Percentiles rank a stretch among this genome's conserved stretches.
Evolutionary conservation across 2,888 invertebrate genomes (phyloP).

Genomic region (Lacanobia oleracea): DNA sequence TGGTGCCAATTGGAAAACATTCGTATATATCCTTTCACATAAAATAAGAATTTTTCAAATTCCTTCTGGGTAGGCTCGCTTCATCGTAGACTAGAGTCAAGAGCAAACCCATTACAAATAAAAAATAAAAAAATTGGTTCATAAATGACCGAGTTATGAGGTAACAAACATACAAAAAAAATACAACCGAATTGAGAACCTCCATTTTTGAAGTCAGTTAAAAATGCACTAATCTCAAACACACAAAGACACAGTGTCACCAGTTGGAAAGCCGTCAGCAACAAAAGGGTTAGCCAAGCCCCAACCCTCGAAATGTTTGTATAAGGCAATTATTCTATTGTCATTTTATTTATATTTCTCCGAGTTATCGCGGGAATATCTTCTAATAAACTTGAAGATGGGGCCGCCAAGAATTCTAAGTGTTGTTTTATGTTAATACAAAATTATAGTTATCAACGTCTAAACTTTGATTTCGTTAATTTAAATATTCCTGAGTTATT

Average conservation of each 20-base stretch:
- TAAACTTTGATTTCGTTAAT: constrained; percentile 77
- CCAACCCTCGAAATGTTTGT: constrained; percentile 75
- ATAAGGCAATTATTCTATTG: constrained; percentile 86
- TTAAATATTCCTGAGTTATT: constrained; percentile 75
- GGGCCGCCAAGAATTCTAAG: constrained; percentile 83
- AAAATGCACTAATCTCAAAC: neutral
- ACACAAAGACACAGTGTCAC: constrained; percentile 48
- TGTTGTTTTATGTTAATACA: constrained; percentile 88
- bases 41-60: too few relatives aligned
- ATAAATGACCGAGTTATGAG: too few relatives aligned
- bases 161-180: too few relatives aligned
- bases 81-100: too few relatives aligned
- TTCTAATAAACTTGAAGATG: constrained; percentile 85
- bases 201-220: too few relatives aligned
- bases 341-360: constrained; percentile 88
- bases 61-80: too few relatives aligned
- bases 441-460: constrained; percentile 80
- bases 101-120: too few relatives aligned
- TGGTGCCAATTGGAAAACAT: too few relatives aligned
- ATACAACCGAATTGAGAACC: too few relatives aligned
- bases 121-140: too few relatives aligned
- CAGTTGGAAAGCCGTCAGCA: constrained; percentile 54
- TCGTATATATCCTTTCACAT: too few relatives aligned
- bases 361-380: constrained; percentile 85
- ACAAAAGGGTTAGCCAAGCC: constrained; percentile 73